Evolutionary conservation across 1,140 invertebrate genomes (phyloP).

Genomic region (Drosophila miranda): DNA sequence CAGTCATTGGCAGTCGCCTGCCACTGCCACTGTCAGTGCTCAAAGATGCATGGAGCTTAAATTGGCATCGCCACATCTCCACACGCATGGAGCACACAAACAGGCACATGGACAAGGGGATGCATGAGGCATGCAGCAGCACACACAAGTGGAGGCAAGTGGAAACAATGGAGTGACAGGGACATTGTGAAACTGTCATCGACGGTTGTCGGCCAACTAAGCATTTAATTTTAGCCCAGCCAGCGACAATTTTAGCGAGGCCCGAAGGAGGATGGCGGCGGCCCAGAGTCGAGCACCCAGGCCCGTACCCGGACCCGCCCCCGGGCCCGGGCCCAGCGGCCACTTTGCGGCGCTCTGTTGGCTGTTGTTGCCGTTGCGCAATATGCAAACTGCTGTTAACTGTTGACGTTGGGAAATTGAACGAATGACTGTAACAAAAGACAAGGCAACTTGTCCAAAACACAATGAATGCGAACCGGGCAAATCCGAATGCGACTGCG

Average conservation of each 20-base stretch:
- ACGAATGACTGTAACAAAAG: constrained; percentile 68
- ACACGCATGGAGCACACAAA: constrained; percentile 13
- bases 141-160: constrained; percentile 18
- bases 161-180: constrained; percentile 47
- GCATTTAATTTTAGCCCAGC: constrained; percentile 69
- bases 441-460: constrained; percentile 66
- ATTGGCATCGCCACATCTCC: constrained; percentile 64
- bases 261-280: constrained; percentile 13
- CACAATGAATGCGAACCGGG: constrained; percentile 64
- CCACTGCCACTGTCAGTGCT: constrained; percentile 50
- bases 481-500: constrained; percentile 14
- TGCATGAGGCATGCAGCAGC: constrained; percentile 3
- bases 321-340: constrained; percentile 17
- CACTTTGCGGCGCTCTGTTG: constrained; percentile 29
- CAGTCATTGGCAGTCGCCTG: constrained; percentile 19
- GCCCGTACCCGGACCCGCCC: neutral
- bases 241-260: constrained; percentile 73
- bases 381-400: constrained; percentile 70
- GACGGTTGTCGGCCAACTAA: constrained; percentile 66
- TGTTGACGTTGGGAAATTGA: constrained; percentile 72
- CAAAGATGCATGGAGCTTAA: constrained; percentile 70
- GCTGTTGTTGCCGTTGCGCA: constrained; percentile 46
- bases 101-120: constrained; percentile 3
- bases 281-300: constrained; percentile 15
- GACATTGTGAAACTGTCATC: constrained; percentile 77